A percentile compares a stretch with the other conserved stretches of the same genome.
These are phyloP conservation scores for Oreochromis aureus DNA, from an alignment of 2,113 vertebrate species.

Conservation along the genomic window DNA sequence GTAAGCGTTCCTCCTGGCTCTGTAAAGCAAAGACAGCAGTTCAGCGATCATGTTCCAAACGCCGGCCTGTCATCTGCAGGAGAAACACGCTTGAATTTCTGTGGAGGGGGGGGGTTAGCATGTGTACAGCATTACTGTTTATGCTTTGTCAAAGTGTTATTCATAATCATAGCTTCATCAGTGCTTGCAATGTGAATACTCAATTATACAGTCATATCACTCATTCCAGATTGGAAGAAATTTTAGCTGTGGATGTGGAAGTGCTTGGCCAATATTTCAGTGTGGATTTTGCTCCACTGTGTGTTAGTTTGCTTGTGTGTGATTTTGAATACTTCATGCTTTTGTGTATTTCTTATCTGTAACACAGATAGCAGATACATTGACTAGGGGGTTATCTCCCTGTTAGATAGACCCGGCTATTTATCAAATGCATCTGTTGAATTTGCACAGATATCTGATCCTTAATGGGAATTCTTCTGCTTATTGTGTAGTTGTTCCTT, in stretches of 20 bases:
- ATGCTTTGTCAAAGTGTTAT: neutral
- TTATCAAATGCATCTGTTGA: neutral
- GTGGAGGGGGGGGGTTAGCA: neutral
- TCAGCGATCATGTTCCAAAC: conserved; percentile 1
- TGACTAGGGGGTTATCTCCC: neutral
- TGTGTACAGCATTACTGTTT: neutral
- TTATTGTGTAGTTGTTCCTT: neutral
- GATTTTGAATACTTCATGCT: neutral
- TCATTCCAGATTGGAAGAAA: neutral
- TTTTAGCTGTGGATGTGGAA: neutral
- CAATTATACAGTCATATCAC: neutral
- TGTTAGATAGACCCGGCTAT: neutral
- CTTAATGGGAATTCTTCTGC: neutral
- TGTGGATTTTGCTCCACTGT: neutral
- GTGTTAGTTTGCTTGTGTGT: neutral
- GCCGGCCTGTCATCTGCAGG: conserved; percentile 10
- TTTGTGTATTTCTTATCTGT: neutral
- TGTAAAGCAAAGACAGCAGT: neutral
- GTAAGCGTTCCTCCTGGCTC: neutral
- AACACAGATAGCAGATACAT: neutral
- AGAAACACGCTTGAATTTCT: neutral
- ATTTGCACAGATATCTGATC: neutral
- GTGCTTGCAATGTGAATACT: neutral
- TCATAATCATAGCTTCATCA: neutral
- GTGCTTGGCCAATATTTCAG: neutral